Conservation (phyloP, 2,888 invertebrate genomes). For the Priocnemis perturbator region DNA sequence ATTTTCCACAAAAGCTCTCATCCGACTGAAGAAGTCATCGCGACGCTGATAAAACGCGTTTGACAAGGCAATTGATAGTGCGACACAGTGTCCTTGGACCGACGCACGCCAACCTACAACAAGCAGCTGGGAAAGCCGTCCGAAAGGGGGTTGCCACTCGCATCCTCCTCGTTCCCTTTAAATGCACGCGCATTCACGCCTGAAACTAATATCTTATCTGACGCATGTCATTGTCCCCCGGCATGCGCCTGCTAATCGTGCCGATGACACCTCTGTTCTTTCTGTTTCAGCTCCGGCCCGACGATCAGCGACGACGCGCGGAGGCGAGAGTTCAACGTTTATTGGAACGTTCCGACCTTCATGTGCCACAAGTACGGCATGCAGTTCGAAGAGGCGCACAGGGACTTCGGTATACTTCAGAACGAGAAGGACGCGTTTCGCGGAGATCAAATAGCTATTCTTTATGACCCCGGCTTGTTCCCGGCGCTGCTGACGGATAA, state of each 20-base stretch:
- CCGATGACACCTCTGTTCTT: constrained; percentile 19
- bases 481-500: constrained; percentile 80
- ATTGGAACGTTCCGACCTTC: constrained; percentile 88
- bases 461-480: constrained; percentile 86
- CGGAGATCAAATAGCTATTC: constrained; percentile 81
- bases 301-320: constrained; percentile 12
- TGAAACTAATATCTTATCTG: constrained; percentile 53
- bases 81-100: no score
- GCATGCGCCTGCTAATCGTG: background rate
- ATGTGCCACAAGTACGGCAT: constrained; percentile 82
- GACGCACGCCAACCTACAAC: no score
- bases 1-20: no score
- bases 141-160: no score
- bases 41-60: no score
- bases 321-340: constrained; percentile 76
- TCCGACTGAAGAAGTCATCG: no score
- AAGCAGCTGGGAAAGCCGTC: no score
- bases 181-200: constrained; percentile 33
- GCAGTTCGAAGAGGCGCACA: constrained; percentile 78
- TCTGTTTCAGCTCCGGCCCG: constrained; percentile 33
- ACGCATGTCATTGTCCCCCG: constrained; percentile 50
- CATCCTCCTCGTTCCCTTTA: no score
- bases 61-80: no score
- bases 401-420: constrained; percentile 81
- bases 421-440: constrained; percentile 81